Evolutionary conservation across 2,888 invertebrate species (phyloP).

Genomic region (Gymnocheta viridis): DNA sequence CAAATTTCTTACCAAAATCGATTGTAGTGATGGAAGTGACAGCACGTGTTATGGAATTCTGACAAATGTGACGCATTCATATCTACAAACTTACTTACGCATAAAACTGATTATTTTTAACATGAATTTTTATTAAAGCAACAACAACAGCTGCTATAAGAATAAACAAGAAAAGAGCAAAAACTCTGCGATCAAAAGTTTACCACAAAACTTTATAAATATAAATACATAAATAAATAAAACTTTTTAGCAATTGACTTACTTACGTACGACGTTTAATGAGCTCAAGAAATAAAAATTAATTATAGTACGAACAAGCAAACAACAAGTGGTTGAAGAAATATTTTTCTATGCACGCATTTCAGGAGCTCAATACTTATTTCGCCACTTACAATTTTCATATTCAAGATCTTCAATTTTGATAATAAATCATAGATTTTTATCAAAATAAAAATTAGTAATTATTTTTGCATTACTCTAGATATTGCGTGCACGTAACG

Average conservation of each 20-base stretch:
- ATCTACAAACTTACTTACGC: neutral
- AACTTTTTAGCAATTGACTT: slow-evolving; percentile 3
- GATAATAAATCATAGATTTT: neutral
- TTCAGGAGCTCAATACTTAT: no score
- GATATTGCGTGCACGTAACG: no score
- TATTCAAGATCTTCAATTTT: neutral
- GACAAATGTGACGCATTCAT: slow-evolving; percentile 36
- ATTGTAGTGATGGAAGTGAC: slow-evolving; percentile 51
- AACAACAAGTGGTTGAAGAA: neutral
- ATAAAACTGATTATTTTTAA: slow-evolving; percentile 19
- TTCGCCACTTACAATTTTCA: no score
- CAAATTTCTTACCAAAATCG: neutral
- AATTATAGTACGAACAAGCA: slow-evolving; percentile 2
- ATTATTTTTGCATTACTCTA: no score
- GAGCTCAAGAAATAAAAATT: neutral
- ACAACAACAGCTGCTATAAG: neutral
- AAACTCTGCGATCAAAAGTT: slow-evolving; percentile 45
- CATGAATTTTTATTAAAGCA: neutral
- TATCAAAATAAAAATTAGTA: no score
- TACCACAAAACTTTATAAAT: slow-evolving; percentile 53
- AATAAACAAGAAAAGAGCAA: neutral
- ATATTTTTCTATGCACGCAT: neutral
- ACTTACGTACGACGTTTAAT: slow-evolving; percentile 18
- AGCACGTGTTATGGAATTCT: slow-evolving; percentile 52
- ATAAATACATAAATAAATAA: slow-evolving; percentile 7